phyloP scores from a whole-genome alignment of 2,113 vertebrate genomes.

The Leptobrachium ailaonicum region DNA sequence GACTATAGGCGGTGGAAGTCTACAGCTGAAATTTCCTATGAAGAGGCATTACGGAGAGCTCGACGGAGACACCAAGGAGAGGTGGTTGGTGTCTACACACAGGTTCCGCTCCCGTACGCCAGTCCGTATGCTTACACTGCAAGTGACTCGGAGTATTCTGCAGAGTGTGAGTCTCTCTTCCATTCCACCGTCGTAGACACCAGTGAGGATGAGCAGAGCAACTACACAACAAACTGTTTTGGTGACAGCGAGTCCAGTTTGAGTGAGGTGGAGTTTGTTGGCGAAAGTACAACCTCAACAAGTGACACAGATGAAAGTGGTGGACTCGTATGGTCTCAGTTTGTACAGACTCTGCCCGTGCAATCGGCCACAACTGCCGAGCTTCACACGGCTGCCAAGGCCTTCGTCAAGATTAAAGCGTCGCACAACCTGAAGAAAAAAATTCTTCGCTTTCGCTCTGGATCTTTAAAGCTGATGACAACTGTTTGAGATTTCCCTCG shows the following conservation, averaged over 20 bases:
- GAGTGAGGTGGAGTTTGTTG: slow-evolving; percentile 80
- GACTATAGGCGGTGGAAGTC: slow-evolving; percentile 78
- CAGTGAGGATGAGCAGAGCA: slow-evolving; percentile 86
- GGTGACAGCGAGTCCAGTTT: slow-evolving; percentile 90
- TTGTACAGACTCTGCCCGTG: slow-evolving; percentile 71
- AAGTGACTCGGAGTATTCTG: slow-evolving; percentile 93
- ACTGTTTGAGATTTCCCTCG: slow-evolving; percentile 74
- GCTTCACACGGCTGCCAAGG: slow-evolving; percentile 72
- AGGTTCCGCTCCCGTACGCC: slow-evolving; percentile 64
- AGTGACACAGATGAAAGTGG: slow-evolving; percentile 86
- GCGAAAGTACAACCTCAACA: slow-evolving; percentile 77
- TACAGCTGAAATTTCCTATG: slow-evolving; percentile 71
- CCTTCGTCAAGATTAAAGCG: slow-evolving; percentile 92
- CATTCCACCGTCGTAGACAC: slow-evolving; percentile 91
- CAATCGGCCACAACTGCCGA: slow-evolving; percentile 60
- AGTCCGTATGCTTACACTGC: slow-evolving; percentile 76
- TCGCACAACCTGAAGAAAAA: slow-evolving; percentile 96
- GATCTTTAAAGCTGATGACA: slow-evolving; percentile 94
- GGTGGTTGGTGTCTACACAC: slow-evolving; percentile 59
- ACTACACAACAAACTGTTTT: slow-evolving; percentile 91
- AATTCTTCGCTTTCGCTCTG: slow-evolving; percentile 88
- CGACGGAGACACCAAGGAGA: slow-evolving; percentile 69
- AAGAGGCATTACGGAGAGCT: slow-evolving; percentile 74
- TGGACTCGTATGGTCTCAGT: slow-evolving; percentile 84
- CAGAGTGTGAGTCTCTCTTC: slow-evolving; percentile 90